phyloP scores from a whole-genome alignment of 1,140 invertebrate genomes.

The Asbolus verrucosus region DNA sequence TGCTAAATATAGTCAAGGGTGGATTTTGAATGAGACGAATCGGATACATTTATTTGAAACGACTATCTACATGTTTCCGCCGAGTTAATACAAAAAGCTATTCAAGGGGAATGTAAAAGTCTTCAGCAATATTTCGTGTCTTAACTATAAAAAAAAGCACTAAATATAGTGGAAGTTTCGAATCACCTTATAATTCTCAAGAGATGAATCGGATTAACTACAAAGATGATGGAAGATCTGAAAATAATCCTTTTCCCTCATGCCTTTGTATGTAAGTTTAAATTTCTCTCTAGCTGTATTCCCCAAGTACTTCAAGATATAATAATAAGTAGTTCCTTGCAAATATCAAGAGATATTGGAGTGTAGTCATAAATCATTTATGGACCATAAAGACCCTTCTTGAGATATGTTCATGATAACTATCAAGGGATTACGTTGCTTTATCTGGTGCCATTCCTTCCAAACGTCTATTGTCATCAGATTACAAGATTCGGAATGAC shows the following conservation, averaged over 20 bases:
- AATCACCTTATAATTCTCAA: constrained; percentile 34
- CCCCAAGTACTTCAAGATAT: constrained; percentile 1
- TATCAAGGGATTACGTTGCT: constrained; percentile 20
- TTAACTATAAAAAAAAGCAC: background rate
- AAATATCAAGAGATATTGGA: constrained; percentile 34
- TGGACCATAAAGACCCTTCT: constrained; percentile 20
- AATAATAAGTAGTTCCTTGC: constrained; percentile 36
- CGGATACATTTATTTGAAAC: constrained; percentile 15
- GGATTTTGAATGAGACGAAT: constrained; percentile 27
- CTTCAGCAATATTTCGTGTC: constrained; percentile 7
- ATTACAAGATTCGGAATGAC: background rate
- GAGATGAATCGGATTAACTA: constrained; percentile 36
- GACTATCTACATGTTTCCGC: constrained; percentile 20
- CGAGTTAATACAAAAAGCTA: constrained; percentile 21
- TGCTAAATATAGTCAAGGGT: constrained; percentile 34
- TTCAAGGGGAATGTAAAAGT: background rate
- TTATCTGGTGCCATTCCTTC: constrained; percentile 21
- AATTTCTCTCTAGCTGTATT: constrained; percentile 9
- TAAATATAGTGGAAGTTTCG: constrained; percentile 16
- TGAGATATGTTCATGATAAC: constrained; percentile 35
- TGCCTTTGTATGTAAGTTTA: constrained; percentile 3
- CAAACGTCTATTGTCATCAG: constrained; percentile 9
- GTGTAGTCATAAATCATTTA: constrained; percentile 34
- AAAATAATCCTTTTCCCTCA: background rate
- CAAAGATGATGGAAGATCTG: constrained; percentile 28